phyloP scores from a whole-genome alignment of 2,797 vertebrate genomes.

The Pseudotriccus pelzelni region DNA sequence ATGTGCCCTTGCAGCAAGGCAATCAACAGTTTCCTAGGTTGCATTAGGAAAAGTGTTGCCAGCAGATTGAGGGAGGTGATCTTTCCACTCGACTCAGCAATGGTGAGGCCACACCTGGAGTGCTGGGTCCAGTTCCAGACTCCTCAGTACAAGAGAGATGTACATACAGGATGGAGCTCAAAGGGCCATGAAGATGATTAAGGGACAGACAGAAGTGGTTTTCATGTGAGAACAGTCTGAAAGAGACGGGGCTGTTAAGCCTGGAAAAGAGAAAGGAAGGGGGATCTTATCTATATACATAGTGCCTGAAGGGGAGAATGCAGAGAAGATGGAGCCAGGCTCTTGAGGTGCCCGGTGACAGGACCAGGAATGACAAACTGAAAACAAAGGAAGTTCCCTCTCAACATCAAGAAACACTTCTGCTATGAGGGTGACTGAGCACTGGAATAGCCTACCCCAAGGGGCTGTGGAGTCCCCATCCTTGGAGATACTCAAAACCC shows the following conservation, averaged over 20 bases:
- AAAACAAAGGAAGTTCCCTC: not conserved
- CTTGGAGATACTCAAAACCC: not conserved
- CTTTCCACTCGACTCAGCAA: not conserved
- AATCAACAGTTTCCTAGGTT: not conserved
- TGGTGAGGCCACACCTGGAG: not conserved
- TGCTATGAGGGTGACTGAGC: not conserved
- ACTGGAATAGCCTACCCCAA: not conserved
- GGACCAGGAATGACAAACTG: not conserved
- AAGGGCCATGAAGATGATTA: not conserved
- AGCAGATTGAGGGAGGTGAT: not conserved
- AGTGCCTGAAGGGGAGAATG: not conserved
- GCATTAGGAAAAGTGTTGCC: not conserved
- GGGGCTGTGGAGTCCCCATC: not conserved
- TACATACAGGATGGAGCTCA: not conserved
- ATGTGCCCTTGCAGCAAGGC: fast-evolving
- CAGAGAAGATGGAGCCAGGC: not conserved
- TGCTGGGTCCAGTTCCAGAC: not conserved
- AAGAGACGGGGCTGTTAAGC: not conserved
- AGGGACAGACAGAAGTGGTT: not conserved
- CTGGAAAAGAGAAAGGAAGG: not conserved
- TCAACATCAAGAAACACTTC: not conserved
- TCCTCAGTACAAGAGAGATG: not conserved
- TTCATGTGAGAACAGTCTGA: not conserved
- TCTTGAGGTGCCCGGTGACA: not conserved
- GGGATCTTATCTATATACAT: not conserved